These are phyloP conservation scores for Brachynemurus nebulosus DNA, from an alignment of 2,888 invertebrate genomes.

Conservation along the genomic window DNA sequence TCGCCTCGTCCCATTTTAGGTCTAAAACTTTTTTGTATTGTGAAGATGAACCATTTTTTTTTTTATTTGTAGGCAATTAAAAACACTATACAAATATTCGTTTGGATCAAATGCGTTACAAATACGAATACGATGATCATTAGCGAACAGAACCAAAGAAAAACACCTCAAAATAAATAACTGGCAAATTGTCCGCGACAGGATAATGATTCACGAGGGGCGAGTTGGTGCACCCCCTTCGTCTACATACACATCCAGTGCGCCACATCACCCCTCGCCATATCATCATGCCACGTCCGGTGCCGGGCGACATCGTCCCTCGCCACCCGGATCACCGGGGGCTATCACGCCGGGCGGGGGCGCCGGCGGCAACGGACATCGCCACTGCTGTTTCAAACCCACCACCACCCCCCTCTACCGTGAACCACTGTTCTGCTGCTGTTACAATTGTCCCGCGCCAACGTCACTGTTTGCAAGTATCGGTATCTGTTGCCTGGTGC, in stretches of 20 bases:
- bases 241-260: neutral
- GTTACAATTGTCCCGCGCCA: conserved; percentile 38
- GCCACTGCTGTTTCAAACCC: conserved; percentile 11
- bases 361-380: too few species aligned
- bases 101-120: neutral
- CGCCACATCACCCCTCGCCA: neutral
- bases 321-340: conserved; percentile 30
- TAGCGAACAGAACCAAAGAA: neutral
- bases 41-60: too few species aligned
- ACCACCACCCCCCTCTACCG: conserved; percentile 15
- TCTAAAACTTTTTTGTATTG: too few species aligned
- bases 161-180: neutral
- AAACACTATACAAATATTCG: too few species aligned
- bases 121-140: neutral
- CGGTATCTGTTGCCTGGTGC: conserved; percentile 70
- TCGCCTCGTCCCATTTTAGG: too few species aligned
- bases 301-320: conserved; percentile 23
- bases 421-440: conserved; percentile 37
- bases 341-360: conserved; percentile 26
- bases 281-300: neutral
- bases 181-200: neutral
- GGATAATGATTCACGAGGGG: conserved; percentile 1
- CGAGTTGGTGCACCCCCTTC: neutral
- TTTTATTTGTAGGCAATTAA: too few species aligned
- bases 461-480: conserved; percentile 64